Percentiles rank a stretch among this genome's conserved stretches.
Conservation (phyloP, 2,113 vertebrate species). For the Sturnira hondurensis region DNA sequence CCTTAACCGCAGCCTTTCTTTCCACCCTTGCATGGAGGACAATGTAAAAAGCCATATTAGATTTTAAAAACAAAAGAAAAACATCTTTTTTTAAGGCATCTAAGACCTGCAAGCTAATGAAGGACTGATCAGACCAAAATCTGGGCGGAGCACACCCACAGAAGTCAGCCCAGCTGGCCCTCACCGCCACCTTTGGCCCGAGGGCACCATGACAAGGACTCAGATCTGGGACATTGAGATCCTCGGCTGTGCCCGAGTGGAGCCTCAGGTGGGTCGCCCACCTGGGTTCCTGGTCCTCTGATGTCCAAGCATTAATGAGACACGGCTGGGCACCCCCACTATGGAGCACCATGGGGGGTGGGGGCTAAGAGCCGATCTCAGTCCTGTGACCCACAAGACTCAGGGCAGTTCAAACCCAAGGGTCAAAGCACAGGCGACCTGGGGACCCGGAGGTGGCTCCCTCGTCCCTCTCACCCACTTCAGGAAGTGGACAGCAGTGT, state of each 20-base stretch:
- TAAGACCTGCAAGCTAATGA: neutral
- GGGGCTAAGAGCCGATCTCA: neutral
- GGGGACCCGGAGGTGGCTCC: neutral
- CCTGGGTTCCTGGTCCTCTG: neutral
- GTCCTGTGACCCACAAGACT: neutral
- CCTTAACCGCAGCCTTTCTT: neutral
- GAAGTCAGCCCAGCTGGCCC: neutral
- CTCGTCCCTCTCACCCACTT: neutral
- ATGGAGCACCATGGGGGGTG: accelerated
- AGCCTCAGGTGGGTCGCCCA: accelerated
- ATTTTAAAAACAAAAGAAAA: neutral
- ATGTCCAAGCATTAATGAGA: accelerated
- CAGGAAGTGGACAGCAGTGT: neutral
- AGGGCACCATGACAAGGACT: neutral
- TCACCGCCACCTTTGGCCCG: accelerated
- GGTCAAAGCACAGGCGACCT: neutral
- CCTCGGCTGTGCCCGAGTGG: neutral
- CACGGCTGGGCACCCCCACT: accelerated
- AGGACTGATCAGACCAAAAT: neutral
- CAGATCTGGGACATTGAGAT: neutral
- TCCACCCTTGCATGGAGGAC: neutral
- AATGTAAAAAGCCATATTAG: neutral
- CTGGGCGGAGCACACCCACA: neutral
- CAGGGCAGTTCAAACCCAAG: neutral
- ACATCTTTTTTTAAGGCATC: neutral